phyloP scores from a whole-genome alignment of 2,888 invertebrate species.

The Drosophila kambysellisi region DNA sequence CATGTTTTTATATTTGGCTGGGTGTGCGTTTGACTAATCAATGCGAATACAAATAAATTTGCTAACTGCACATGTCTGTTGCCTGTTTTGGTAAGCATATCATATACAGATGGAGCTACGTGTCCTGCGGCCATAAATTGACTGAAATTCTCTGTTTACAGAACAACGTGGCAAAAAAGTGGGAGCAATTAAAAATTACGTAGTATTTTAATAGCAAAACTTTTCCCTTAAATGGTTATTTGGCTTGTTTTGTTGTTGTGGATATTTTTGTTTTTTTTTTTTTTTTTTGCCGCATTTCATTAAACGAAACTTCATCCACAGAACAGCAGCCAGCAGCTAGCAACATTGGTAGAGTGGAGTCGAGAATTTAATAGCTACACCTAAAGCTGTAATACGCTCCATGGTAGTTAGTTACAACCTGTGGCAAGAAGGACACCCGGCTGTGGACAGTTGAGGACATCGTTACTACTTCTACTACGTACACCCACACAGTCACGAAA shows the following conservation, averaged over 20 bases:
- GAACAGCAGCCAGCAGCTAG: conserved; percentile 35
- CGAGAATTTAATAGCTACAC: conserved; percentile 77
- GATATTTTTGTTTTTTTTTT: conserved; percentile 1
- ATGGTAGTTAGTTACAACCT: conserved; percentile 76
- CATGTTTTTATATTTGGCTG: conserved; percentile 26
- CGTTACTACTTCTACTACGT: conserved; percentile 29
- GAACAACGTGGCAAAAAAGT: conserved; percentile 36
- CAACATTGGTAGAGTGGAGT: conserved; percentile 48
- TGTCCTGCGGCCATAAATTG: conserved; percentile 45
- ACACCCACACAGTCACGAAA: conserved; percentile 32
- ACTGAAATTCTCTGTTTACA: conserved; percentile 43
- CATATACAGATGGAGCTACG: conserved; percentile 26
- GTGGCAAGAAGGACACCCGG: conserved; percentile 58
- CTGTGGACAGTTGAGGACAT: conserved; percentile 24
- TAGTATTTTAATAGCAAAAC: conserved; percentile 80
- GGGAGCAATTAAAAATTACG: conserved; percentile 75
- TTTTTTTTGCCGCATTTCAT: conserved; percentile 77
- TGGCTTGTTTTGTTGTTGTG: conserved; percentile 53
- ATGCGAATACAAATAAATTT: conserved; percentile 58
- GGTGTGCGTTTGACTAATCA: conserved; percentile 66
- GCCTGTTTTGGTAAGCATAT: conserved; percentile 37
- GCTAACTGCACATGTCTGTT: conserved; percentile 37
- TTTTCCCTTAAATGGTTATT: conserved; percentile 76
- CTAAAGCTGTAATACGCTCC: conserved; percentile 64
- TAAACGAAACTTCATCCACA: conserved; percentile 77